phyloP scores from a whole-genome alignment of 30 jellyfish, hydroid and myxozoan genomes.

The Chrysaora quinquecirrha region DNA sequence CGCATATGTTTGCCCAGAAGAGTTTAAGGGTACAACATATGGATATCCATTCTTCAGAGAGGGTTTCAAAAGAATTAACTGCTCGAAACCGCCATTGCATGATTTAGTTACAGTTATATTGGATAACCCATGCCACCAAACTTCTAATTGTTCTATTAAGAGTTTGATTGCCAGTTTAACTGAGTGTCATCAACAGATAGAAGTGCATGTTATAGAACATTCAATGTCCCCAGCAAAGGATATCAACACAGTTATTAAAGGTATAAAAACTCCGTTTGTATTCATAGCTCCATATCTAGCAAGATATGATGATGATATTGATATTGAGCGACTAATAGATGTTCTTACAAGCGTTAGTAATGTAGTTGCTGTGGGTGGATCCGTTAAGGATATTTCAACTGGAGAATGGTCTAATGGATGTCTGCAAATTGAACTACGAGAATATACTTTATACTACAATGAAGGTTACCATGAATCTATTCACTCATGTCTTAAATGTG shows the following conservation, averaged over 20 bases:
- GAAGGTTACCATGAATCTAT: no score
- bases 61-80: no score
- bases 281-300: no score
- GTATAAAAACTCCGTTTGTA: no score
- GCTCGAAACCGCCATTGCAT: no score
- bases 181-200: not conserved
- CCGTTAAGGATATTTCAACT: constrained; percentile 37
- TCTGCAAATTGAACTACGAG: constrained; percentile 56
- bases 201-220: not conserved
- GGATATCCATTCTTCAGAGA: no score
- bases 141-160: not conserved
- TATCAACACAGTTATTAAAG: no score
- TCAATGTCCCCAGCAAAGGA: constrained; percentile 11
- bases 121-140: constrained; percentile 14
- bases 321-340: constrained; percentile 72
- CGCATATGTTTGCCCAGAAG: no score
- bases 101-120: no score
- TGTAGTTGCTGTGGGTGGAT: constrained; percentile 80
- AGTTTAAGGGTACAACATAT: no score
- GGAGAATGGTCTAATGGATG: constrained; percentile 87
- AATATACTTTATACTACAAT: no score
- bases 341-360: constrained; percentile 11
- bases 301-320: constrained; percentile 21
- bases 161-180: not conserved
- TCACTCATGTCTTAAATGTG: no score